Conservation (phyloP, 2,797 vertebrate genomes). For the Crocodylus rhombifer region DNA sequence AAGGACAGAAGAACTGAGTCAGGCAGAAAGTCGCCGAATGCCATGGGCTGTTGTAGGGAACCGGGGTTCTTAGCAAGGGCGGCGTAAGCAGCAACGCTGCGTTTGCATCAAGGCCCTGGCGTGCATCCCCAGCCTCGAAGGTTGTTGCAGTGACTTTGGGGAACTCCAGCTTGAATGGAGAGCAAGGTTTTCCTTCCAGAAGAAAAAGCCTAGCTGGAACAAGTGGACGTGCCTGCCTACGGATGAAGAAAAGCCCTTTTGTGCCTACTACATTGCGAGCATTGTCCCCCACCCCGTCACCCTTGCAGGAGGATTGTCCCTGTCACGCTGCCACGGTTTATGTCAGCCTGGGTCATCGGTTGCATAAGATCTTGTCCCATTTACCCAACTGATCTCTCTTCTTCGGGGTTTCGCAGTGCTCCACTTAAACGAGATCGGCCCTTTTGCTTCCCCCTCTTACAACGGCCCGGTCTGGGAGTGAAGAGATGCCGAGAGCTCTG, state of each 20-base stretch:
- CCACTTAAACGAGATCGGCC: background rate
- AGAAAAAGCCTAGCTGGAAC: background rate
- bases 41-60: background rate
- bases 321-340: background rate
- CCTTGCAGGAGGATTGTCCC: background rate
- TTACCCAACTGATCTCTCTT: background rate
- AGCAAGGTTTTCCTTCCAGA: background rate
- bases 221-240: background rate
- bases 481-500: background rate
- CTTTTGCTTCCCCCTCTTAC: background rate
- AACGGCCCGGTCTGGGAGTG: accelerated
- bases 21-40: background rate
- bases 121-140: background rate
- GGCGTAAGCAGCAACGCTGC: background rate
- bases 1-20: background rate
- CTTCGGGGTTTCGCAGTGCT: accelerated
- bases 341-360: background rate
- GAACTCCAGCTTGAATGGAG: background rate
- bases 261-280: background rate
- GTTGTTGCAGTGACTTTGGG: background rate
- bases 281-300: background rate
- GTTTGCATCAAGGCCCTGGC: background rate
- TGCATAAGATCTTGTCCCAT: background rate
- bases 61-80: background rate
- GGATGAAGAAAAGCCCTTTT: conserved; percentile 53